Conservation (phyloP, 1,140 invertebrate genomes). For the Cherax quadricarinatus region DNA sequence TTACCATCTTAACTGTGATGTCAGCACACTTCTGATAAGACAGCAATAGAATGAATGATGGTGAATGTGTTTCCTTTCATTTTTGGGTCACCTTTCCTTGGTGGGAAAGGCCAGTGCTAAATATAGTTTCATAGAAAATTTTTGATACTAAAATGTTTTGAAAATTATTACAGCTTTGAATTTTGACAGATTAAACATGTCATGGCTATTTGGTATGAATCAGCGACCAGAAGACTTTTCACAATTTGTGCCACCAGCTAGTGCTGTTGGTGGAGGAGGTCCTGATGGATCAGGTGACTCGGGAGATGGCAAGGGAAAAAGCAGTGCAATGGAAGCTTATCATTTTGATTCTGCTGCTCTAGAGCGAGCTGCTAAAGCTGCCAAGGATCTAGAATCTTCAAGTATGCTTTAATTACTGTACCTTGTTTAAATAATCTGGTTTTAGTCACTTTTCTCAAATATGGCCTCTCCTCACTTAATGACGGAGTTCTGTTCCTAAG, state of each 20-base stretch:
- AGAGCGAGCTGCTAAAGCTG: slow-evolving; percentile 96
- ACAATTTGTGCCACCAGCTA: slow-evolving; percentile 68
- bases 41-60: too few species aligned
- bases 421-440: too few species aligned
- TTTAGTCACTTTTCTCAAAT: too few species aligned
- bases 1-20: too few species aligned
- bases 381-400: slow-evolving; percentile 91
- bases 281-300: slow-evolving; percentile 32
- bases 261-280: slow-evolving; percentile 48
- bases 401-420: not conserved
- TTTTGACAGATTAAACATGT: slow-evolving; percentile 50
- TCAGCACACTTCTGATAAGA: too few species aligned
- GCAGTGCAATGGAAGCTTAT: slow-evolving; percentile 83
- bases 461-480: too few species aligned
- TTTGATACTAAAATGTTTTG: not conserved
- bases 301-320: slow-evolving; percentile 23
- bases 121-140: too few species aligned
- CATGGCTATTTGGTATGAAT: slow-evolving; percentile 72
- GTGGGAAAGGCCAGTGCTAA: too few species aligned
- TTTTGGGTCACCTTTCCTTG: too few species aligned
- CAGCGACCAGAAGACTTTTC: slow-evolving; percentile 72
- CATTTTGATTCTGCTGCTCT: slow-evolving; percentile 97
- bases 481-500: too few species aligned
- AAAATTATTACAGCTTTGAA: not conserved
- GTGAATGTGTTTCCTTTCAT: too few species aligned